Conservation (phyloP, 2,797 vertebrate genomes). For the Sylvilagus floridanus region DNA sequence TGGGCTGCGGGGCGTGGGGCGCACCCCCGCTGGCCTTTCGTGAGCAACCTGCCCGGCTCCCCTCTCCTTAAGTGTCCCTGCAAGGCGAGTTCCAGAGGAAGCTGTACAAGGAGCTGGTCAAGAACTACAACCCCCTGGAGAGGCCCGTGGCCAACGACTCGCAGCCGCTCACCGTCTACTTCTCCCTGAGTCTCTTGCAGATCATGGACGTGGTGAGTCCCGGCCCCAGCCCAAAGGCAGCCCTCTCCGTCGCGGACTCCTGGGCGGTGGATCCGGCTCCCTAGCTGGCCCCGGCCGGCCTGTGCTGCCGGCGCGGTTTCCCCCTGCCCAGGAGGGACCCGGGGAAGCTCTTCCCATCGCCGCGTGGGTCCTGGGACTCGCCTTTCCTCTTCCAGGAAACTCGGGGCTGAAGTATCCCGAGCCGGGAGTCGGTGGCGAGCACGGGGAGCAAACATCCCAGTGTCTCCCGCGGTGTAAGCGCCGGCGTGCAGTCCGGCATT, state of each 20-base stretch:
- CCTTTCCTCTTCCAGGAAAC: slow-evolving; percentile 6
- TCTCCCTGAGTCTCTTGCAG: slow-evolving; percentile 95
- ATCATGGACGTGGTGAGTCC: slow-evolving; percentile 98
- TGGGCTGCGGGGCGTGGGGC: neutral
- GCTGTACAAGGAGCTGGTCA: slow-evolving; percentile 96
- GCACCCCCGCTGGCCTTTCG: neutral
- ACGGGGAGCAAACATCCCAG: too few species aligned
- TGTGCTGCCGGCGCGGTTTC: neutral
- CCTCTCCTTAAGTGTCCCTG: slow-evolving; percentile 90
- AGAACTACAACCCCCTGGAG: slow-evolving; percentile 98
- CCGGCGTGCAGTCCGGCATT: neutral
- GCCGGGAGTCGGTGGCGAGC: neutral
- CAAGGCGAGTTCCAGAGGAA: slow-evolving; percentile 98
- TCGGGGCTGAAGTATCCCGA: neutral
- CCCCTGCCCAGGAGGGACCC: neutral
- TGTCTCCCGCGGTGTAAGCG: neutral
- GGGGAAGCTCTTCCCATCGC: too few species aligned
- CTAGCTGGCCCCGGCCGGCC: neutral
- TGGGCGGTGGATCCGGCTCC: too few species aligned
- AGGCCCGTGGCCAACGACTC: slow-evolving; percentile 97
- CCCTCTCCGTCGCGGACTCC: neutral
- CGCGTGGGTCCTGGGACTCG: neutral
- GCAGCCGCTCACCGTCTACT: slow-evolving; percentile 94
- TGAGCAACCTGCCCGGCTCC: slow-evolving; percentile 6
- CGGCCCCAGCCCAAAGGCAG: neutral